phyloP scores from a whole-genome alignment of 2,797 vertebrate genomes.

The Trachops cirrhosus region DNA sequence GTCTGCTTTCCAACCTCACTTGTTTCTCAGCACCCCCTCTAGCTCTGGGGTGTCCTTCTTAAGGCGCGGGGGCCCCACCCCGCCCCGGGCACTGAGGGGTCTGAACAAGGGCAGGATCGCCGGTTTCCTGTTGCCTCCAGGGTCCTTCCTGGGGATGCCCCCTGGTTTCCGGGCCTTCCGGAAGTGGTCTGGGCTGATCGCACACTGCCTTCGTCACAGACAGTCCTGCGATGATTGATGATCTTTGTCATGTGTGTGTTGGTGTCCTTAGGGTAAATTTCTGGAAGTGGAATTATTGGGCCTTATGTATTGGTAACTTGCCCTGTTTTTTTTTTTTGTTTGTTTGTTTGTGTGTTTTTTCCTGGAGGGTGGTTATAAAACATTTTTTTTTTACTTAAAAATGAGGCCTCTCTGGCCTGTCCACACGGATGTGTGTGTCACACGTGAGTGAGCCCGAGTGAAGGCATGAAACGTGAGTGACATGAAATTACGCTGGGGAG shows the following conservation, averaged over 20 bases:
- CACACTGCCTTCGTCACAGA: background rate
- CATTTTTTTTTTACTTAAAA: conserved; percentile 56
- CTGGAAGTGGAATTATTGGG: background rate
- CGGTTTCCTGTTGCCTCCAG: background rate
- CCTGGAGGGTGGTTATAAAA: conserved; percentile 41
- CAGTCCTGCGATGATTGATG: background rate
- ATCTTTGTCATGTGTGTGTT: background rate
- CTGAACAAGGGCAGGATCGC: background rate
- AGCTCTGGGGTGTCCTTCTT: background rate
- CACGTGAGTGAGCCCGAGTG: background rate
- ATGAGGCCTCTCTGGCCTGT: background rate
- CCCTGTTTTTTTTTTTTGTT: background rate
- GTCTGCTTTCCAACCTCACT: background rate
- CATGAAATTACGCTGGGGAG: conserved; percentile 58
- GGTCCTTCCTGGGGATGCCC: background rate
- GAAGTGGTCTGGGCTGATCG: background rate
- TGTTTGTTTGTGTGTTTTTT: no score
- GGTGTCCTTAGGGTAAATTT: background rate
- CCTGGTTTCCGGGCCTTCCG: background rate
- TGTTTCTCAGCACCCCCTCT: background rate
- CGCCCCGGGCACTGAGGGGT: background rate
- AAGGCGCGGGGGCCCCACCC: background rate
- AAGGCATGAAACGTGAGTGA: conserved; percentile 52
- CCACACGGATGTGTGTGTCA: background rate
- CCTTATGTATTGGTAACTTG: background rate